Conservation (phyloP, 2,797 vertebrate genomes). For the Chelidonichthys spinosus region DNA sequence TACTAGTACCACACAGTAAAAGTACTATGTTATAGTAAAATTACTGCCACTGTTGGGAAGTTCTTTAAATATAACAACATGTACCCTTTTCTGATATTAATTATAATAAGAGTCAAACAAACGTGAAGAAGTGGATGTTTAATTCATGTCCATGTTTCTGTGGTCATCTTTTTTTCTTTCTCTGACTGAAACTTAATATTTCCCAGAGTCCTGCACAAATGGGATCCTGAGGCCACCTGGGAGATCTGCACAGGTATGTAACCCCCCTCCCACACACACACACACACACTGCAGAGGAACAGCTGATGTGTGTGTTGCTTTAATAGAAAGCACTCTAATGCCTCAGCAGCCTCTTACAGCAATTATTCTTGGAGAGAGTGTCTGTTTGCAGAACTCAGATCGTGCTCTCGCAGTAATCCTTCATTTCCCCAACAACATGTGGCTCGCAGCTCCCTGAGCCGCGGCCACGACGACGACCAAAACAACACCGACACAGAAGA, state of each 20-base stretch:
- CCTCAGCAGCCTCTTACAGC: conserved; percentile 12
- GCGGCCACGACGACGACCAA: not conserved
- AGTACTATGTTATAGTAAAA: too few species aligned
- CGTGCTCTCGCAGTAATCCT: conserved; percentile 53
- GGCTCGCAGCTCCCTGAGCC: conserved; percentile 43
- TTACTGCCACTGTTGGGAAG: too few species aligned
- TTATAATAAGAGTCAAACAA: too few species aligned
- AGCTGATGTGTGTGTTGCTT: conserved; percentile 35
- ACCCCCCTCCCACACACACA: not conserved
- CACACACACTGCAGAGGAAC: conserved; percentile 10
- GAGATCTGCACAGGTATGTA: conserved; percentile 17
- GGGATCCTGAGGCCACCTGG: conserved; percentile 18
- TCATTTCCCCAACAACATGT: conserved; percentile 71
- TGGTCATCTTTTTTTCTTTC: not conserved
- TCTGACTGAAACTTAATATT: conserved; percentile 1
- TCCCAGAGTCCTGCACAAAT: conserved; percentile 16
- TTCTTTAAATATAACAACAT: too few species aligned
- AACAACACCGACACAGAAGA: not conserved
- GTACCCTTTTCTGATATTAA: too few species aligned
- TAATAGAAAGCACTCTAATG: conserved; percentile 30
- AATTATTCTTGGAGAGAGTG: conserved; percentile 59
- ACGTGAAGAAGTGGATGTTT: too few species aligned
- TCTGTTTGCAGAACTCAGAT: conserved; percentile 64
- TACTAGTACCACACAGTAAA: too few species aligned
- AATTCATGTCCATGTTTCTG: too few species aligned